Conservation (phyloP, 30 jellyfish, hydroid and myxozoan genomes). For the Cassiopea andromeda region DNA sequence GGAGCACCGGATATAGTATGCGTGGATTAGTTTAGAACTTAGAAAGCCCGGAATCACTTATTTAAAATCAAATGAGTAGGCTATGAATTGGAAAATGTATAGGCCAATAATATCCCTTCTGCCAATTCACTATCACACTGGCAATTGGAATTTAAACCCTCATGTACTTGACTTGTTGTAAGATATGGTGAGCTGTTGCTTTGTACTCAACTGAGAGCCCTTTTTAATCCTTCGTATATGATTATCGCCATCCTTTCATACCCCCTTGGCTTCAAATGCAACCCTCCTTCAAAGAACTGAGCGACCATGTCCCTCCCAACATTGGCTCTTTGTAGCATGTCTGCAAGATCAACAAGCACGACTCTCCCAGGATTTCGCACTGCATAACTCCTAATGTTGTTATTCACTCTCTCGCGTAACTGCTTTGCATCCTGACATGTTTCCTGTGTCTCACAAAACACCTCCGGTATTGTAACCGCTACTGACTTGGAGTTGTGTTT, state of each 20-base stretch:
- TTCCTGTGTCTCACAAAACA: conserved; percentile 84
- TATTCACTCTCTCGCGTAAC: conserved; percentile 80
- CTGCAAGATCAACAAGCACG: conserved; percentile 89
- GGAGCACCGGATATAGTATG: too few relatives aligned
- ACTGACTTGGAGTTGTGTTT: conserved; percentile 81
- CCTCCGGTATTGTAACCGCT: conserved; percentile 95
- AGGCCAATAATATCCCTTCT: too few relatives aligned
- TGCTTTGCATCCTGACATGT: conserved; percentile 92
- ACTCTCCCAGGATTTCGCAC: conserved; percentile 66
- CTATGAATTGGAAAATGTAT: too few relatives aligned
- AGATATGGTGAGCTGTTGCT: too few relatives aligned
- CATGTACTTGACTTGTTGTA: too few relatives aligned
- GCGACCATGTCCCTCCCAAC: conserved; percentile 76
- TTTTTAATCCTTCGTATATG: conserved; percentile 77
- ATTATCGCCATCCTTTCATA: conserved; percentile 92
- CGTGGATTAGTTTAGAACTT: too few relatives aligned
- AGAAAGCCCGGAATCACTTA: too few relatives aligned
- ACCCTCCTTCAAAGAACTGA: conserved; percentile 96
- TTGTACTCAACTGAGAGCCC: conserved; percentile 55
- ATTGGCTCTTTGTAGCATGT: conserved; percentile 71
- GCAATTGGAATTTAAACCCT: too few relatives aligned
- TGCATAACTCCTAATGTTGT: conserved; percentile 79
- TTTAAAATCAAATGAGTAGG: too few relatives aligned
- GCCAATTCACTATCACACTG: too few relatives aligned
- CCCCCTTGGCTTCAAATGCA: conserved; percentile 93